Percentiles rank a stretch among this genome's conserved stretches.
These are phyloP conservation scores for Micrasema longulum DNA, from an alignment of 1,140 invertebrate species.

Conservation along the genomic window DNA sequence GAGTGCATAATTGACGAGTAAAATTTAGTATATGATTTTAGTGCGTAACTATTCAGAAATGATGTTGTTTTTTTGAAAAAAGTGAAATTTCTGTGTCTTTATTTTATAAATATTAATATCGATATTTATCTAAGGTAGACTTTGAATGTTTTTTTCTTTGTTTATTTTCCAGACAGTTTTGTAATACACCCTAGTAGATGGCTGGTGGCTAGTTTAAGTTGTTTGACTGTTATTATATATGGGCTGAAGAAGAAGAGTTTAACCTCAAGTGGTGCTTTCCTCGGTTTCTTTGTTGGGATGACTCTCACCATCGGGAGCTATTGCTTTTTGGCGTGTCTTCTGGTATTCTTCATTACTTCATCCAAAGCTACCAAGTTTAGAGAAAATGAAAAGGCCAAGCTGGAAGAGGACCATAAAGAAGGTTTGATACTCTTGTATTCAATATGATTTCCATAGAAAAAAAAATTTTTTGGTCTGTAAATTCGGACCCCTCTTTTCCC, in stretches of 20 bases:
- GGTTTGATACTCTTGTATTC: too few species aligned
- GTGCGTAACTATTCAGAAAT: too few species aligned
- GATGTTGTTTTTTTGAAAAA: too few species aligned
- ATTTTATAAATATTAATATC: too few species aligned
- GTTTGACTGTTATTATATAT: constrained; percentile 75
- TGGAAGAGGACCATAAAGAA: constrained; percentile 87
- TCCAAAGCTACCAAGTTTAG: constrained; percentile 88
- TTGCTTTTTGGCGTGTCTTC: constrained; percentile 78
- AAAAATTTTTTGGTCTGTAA: too few species aligned
- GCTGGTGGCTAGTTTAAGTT: constrained; percentile 76
- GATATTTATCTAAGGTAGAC: too few species aligned
- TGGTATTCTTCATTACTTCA: constrained; percentile 84
- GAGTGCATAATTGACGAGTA: too few species aligned
- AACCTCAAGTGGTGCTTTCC: constrained; percentile 75
- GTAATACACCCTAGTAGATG: constrained; percentile 80
- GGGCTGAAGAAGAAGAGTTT: constrained; percentile 77
- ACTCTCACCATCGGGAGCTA: constrained; percentile 84
- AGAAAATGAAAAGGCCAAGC: constrained; percentile 74
- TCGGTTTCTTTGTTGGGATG: constrained; percentile 83
- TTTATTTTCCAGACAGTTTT: constrained; percentile 69
- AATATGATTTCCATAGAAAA: too few species aligned
- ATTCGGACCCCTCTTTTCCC: too few species aligned
- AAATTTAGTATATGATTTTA: too few species aligned
- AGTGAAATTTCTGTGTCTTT: too few species aligned
- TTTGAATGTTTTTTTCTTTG: too few species aligned